Conservation (phyloP, 2,888 invertebrate species). For the Pyrocoelia pectoralis region DNA sequence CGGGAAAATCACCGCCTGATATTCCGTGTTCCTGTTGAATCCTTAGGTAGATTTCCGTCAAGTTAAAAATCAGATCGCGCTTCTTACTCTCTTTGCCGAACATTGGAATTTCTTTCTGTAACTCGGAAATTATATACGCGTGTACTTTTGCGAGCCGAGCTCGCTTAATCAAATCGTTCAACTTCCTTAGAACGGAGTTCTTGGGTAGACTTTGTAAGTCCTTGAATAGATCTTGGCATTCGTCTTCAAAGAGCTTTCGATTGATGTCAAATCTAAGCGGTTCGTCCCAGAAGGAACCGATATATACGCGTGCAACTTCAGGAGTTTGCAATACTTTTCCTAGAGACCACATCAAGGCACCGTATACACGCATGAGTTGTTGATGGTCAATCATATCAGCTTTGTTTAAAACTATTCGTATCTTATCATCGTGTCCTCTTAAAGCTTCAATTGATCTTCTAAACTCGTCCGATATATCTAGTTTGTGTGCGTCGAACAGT, state of each 20-base stretch:
- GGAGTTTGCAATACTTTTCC: constrained; percentile 98
- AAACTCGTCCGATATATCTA: constrained; percentile 99
- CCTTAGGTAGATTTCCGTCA: constrained; percentile 86
- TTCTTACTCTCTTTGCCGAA: constrained; percentile 97
- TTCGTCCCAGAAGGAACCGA: constrained; percentile 99
- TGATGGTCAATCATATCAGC: constrained; percentile 99
- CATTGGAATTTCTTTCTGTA: constrained; percentile 96
- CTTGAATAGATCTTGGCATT: constrained; percentile 92
- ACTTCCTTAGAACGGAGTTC: constrained; percentile 94
- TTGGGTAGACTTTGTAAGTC: constrained; percentile 95
- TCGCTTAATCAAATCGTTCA: constrained; percentile 97
- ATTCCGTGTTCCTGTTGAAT: constrained; percentile 93
- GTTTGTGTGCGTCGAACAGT: constrained; percentile 97
- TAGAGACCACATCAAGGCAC: constrained; percentile 99
- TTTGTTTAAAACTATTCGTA: constrained; percentile 97
- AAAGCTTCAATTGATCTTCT: constrained; percentile 95
- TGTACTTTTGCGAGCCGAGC: constrained; percentile 97
- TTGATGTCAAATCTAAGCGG: constrained; percentile 94
- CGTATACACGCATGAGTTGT: constrained; percentile 97
- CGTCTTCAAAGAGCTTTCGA: constrained; percentile 90
- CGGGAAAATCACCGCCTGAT: constrained; percentile 97
- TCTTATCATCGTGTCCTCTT: constrained; percentile 95
- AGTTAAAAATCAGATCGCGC: constrained; percentile 93
- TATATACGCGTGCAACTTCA: constrained; percentile 98
- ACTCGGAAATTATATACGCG: constrained; percentile 94